phyloP scores from a whole-genome alignment of 2,888 invertebrate genomes.

The Campoplex nolae region DNA sequence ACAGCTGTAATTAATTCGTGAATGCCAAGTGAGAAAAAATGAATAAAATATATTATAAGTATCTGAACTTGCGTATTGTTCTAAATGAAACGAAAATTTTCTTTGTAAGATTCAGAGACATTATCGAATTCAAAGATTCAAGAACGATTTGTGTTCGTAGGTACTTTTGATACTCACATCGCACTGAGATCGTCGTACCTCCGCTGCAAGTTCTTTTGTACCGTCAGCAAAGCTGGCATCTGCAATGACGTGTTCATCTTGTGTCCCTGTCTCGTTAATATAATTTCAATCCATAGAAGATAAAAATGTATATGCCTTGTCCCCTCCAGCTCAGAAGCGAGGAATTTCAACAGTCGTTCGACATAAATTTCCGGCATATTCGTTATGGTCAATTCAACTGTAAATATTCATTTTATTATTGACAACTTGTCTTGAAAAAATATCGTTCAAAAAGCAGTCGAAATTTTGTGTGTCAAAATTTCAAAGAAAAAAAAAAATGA shows the following conservation, averaged over 20 bases:
- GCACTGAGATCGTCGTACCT: constrained; percentile 93
- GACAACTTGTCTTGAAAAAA: not conserved
- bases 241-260: constrained; percentile 86
- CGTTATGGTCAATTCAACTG: constrained; percentile 91
- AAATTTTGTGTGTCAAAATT: too few relatives aligned
- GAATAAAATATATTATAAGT: not conserved
- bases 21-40: constrained; percentile 40
- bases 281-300: constrained; percentile 90
- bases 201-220: constrained; percentile 92
- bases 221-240: constrained; percentile 88
- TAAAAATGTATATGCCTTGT: constrained; percentile 96
- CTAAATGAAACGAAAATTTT: too few relatives aligned
- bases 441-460: too few relatives aligned
- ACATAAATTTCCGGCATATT: constrained; percentile 91
- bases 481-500: not conserved
- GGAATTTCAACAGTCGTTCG: constrained; percentile 89
- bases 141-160: not conserved
- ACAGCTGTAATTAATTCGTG: constrained; percentile 87
- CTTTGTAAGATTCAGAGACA: not conserved
- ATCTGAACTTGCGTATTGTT: too few relatives aligned
- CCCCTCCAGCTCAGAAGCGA: constrained; percentile 90
- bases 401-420: constrained; percentile 63
- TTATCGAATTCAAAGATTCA: not conserved
- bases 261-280: constrained; percentile 89
- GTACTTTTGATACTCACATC: constrained; percentile 88